Conservation (phyloP, 2,113 vertebrate genomes). For the Coturnix japonica region DNA sequence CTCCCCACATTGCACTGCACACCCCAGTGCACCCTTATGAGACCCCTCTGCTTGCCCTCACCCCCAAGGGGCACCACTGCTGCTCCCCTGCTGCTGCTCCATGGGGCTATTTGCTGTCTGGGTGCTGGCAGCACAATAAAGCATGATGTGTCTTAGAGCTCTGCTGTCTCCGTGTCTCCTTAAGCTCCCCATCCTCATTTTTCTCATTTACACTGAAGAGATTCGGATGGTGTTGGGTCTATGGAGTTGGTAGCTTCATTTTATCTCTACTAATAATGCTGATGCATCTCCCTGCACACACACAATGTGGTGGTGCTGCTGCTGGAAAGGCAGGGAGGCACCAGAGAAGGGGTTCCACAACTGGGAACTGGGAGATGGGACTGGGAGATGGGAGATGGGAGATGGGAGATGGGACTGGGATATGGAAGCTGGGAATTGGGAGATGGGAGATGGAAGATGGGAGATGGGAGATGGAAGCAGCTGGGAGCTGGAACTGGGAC, state of each 20-base stretch:
- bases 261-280: not conserved
- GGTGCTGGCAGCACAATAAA: conserved; percentile 1
- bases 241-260: not conserved
- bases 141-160: not conserved
- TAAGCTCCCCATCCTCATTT: not conserved
- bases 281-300: not conserved
- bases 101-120: not conserved
- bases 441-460: rapidly evolving
- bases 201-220: rapidly evolving
- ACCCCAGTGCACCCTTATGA: not conserved
- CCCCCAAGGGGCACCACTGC: not conserved
- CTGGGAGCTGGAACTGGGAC: no score
- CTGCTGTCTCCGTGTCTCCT: not conserved
- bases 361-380: no score
- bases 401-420: no score
- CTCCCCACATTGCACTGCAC: not conserved
- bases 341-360: not conserved
- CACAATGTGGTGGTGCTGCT: not conserved
- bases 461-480: no score
- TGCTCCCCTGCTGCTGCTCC: not conserved
- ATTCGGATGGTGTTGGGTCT: not conserved
- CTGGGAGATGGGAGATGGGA: no score
- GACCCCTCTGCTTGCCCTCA: not conserved
- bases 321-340: not conserved
- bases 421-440: no score